Conservation (phyloP, 2,888 invertebrate species). For the Limnephilus marmoratus region DNA sequence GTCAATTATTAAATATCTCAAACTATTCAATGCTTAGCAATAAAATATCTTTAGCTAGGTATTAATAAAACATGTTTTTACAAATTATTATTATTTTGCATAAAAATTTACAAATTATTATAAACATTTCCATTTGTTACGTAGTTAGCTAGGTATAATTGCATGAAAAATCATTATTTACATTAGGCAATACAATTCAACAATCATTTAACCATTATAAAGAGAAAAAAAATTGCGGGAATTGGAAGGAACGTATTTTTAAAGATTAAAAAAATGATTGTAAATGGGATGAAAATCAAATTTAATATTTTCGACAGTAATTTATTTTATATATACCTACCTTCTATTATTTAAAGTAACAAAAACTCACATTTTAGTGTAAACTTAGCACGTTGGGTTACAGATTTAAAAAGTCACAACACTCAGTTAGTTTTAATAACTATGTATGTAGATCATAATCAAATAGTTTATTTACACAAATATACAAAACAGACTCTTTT, state of each 20-base stretch:
- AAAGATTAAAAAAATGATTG: not conserved
- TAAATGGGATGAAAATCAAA: not conserved
- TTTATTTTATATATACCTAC: not conserved
- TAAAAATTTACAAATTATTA: not conserved
- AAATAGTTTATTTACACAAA: constrained; percentile 21
- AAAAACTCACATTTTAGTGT: not conserved
- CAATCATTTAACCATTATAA: not conserved
- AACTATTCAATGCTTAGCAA: constrained; percentile 63
- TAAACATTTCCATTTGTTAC: not conserved
- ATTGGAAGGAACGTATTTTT: not conserved
- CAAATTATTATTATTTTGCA: not conserved
- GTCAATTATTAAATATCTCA: constrained; percentile 58
- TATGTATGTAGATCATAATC: not conserved
- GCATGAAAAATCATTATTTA: not conserved
- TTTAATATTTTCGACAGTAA: not conserved
- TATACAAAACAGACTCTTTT: constrained; percentile 26
- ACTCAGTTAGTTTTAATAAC: constrained; percentile 39
- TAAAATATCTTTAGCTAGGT: constrained; percentile 3
- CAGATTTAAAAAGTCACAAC: constrained; percentile 41
- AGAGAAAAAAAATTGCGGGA: not conserved
- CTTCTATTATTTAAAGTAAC: not conserved
- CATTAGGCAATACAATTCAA: not conserved
- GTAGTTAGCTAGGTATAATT: not conserved
- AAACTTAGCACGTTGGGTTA: not conserved
- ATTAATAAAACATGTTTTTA: not conserved